A percentile compares a stretch with the other conserved stretches of the same genome.
Conservation (phyloP, 2,888 invertebrate genomes). For the Agriopis aurantiaria region DNA sequence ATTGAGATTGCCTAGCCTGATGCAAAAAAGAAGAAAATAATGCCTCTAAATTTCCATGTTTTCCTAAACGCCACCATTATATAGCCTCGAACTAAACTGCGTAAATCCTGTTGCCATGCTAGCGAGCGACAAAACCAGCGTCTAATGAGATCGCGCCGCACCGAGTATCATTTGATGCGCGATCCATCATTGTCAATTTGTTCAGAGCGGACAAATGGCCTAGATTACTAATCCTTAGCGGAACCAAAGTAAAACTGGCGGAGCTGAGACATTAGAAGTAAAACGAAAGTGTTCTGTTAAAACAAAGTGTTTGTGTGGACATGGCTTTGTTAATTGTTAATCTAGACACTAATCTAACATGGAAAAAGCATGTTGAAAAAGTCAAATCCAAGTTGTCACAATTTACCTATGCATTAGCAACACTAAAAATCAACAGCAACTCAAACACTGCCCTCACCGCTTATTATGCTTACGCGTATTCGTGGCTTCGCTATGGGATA, state of each 20-base stretch:
- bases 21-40: no score
- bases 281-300: conserved; percentile 1
- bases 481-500: no score
- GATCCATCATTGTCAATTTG: conserved; percentile 33
- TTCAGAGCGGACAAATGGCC: conserved; percentile 27
- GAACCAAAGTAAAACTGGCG: neutral
- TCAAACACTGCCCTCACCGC: no score
- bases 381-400: no score
- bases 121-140: conserved; percentile 18
- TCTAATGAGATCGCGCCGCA: conserved; percentile 26
- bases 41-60: neutral
- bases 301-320: neutral
- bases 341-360: no score
- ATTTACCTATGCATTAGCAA: no score
- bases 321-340: neutral
- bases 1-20: no score
- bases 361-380: no score
- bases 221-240: conserved; percentile 29
- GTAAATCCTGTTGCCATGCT: conserved; percentile 10
- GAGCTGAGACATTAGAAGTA: neutral
- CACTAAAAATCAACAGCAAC: no score
- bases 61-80: conserved; percentile 8
- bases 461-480: no score
- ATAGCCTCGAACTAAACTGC: neutral
- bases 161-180: conserved; percentile 25